Conservation (phyloP, 2,888 invertebrate genomes). For the Platerodrilus igneus region DNA sequence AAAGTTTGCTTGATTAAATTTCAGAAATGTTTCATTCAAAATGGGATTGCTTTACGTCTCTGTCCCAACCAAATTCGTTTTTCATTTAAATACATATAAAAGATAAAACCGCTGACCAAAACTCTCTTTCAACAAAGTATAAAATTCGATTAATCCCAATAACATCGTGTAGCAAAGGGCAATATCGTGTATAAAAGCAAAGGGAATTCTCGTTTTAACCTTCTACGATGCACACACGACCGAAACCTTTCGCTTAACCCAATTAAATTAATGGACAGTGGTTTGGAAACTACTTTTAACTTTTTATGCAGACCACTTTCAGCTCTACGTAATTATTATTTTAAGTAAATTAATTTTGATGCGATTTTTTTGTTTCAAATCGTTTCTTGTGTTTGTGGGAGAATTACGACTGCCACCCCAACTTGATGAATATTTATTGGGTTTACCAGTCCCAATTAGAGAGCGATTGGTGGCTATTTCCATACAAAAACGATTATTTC, state of each 20-base stretch:
- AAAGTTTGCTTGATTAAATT: too few species aligned
- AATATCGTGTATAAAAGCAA: constrained; percentile 36
- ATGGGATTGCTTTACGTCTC: too few species aligned
- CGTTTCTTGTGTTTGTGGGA: constrained; percentile 1
- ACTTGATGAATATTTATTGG: constrained; percentile 44
- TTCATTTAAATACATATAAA: constrained; percentile 23
- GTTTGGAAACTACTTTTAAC: constrained; percentile 27
- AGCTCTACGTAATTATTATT: constrained; percentile 17
- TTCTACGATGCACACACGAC: constrained; percentile 19
- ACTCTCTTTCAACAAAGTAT: constrained; percentile 39
- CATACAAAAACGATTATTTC: constrained; percentile 44
- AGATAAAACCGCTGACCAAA: constrained; percentile 28
- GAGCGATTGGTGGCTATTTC: constrained; percentile 40
- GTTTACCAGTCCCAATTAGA: constrained; percentile 43
- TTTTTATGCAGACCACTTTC: too few species aligned
- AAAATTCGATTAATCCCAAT: constrained; percentile 42
- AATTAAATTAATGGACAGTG: constrained; percentile 41
- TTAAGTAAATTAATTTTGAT: constrained; percentile 8
- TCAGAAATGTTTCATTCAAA: too few species aligned
- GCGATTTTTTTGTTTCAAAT: not conserved
- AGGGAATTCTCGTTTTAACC: constrained; percentile 30
- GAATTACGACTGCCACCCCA: constrained; percentile 8
- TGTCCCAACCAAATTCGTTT: constrained; percentile 20
- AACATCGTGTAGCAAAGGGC: constrained; percentile 37
- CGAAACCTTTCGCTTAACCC: constrained; percentile 40